Evolutionary conservation across 1,140 invertebrate genomes (phyloP).

Genomic region (Lysiphlebus fabarum): DNA sequence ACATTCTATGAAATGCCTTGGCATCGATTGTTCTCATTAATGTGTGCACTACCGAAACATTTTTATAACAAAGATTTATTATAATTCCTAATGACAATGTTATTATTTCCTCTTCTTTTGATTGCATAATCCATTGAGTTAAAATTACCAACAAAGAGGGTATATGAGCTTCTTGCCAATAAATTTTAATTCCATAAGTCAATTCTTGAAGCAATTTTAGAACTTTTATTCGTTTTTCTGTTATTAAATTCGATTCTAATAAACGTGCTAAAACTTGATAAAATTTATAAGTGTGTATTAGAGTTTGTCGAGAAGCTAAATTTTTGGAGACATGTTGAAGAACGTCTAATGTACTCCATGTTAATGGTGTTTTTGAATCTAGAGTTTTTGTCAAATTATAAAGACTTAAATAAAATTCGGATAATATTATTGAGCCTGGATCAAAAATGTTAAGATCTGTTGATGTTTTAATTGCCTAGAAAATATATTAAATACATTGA

Average conservation of each 20-base stretch:
- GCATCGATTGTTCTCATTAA: constrained; percentile 64
- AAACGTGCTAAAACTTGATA: constrained; percentile 62
- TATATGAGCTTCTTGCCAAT: constrained; percentile 68
- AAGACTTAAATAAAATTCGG: constrained; percentile 59
- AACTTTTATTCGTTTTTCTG: constrained; percentile 50
- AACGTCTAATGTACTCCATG: constrained; percentile 63
- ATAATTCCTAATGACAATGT: constrained; percentile 64
- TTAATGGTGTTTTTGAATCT: constrained; percentile 40
- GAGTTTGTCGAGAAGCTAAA: constrained; percentile 56
- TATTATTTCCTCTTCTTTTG: constrained; percentile 59
- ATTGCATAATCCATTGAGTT: constrained; percentile 60
- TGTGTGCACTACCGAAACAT: constrained; percentile 64
- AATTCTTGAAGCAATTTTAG: constrained; percentile 61
- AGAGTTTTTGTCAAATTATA: constrained; percentile 49
- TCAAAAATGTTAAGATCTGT: constrained; percentile 57
- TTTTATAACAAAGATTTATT: constrained; percentile 71
- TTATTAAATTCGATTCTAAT: constrained; percentile 49
- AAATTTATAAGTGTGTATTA: constrained; percentile 69
- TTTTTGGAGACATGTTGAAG: constrained; percentile 62
- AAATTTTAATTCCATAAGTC: constrained; percentile 68
- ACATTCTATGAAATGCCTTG: constrained; percentile 59
- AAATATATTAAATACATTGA: background rate
- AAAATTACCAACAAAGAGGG: constrained; percentile 61
- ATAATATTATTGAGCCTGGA: constrained; percentile 48
- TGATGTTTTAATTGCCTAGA: constrained; percentile 52